phyloP scores from a whole-genome alignment of 2,888 invertebrate genomes.

The Muschampia staudingeri region DNA sequence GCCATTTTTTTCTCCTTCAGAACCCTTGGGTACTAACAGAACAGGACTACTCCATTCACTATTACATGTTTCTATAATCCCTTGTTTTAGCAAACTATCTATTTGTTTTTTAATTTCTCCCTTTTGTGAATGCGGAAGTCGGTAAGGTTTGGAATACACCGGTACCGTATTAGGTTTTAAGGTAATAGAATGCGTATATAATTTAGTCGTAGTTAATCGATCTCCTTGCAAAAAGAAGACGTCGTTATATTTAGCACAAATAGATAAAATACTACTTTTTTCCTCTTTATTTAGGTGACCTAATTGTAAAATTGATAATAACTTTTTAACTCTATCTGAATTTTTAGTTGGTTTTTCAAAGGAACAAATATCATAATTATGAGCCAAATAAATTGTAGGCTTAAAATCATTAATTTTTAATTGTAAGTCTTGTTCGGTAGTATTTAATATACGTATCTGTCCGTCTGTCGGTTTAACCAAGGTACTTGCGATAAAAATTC shows the following conservation, averaged over 20 bases:
- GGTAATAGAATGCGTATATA: conserved; percentile 48
- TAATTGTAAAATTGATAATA: conserved; percentile 40
- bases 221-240: conserved; percentile 58
- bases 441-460: conserved; percentile 52
- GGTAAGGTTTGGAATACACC: conserved; percentile 19
- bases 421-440: conserved; percentile 39
- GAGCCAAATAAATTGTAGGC: conserved; percentile 27
- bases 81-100: conserved; percentile 42
- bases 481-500: conserved; percentile 40
- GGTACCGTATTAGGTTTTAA: conserved; percentile 52
- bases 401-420: conserved; percentile 38
- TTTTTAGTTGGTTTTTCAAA: conserved; percentile 24
- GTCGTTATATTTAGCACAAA: conserved; percentile 58
- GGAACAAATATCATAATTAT: conserved; percentile 41
- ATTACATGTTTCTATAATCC: conserved; percentile 40
- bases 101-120: conserved; percentile 53
- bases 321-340: conserved; percentile 33
- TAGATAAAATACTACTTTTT: conserved; percentile 32
- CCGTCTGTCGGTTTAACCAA: conserved; percentile 40
- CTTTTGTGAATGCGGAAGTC: conserved; percentile 43
- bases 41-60: conserved; percentile 53
- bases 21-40: not conserved
- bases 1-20: conserved; percentile 36
- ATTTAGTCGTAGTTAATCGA: conserved; percentile 49
- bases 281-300: conserved; percentile 46